Base-by-base conservation (phyloP, 2,113 vertebrate species). In the Micromys minutus region DNA sequence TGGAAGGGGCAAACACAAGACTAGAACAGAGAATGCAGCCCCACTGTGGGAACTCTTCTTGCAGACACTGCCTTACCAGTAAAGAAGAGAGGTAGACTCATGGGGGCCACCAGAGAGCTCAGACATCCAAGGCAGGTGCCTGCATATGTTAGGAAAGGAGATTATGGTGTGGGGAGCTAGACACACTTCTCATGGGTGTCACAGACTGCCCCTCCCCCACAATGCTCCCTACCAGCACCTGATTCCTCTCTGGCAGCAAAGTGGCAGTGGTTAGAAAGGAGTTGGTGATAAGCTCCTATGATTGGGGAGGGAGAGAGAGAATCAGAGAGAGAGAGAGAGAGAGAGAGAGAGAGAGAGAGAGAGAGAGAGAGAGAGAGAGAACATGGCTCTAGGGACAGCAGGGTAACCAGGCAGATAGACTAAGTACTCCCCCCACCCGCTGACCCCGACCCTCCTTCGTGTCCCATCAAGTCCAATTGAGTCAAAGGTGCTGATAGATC, bases 401-500 rank as follows among this genome's bases (percentile, higher is more conserved):
- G 55, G 71, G 87, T 57, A 77, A 93, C 87, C 87, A 87, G 89
- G 86, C 75, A 86, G 85, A 90, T 29, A 63, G 88, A 87, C 79
- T 77, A 84, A 42, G 45, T 86, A 92, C 85, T 89, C 95, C 92
- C 86, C 29, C 22, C 36, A 63, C 91, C 71, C 57, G 74, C 91
- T 83, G 69, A 86, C 81, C 96, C 95, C 77, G 88, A 97, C 95
- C 98, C 87, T 61, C 69, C 67, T 94, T 93, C 71, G 89, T 83
- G 71, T 96, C 72, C 72, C 85, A 88, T 83, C 10, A 95, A 98
- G 98, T 95, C 97, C 95, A 97, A 88, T 42, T 94, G 96, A 98
- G 97, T 98, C 98, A 98, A 98, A 98, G 96, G 98, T 96, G 97
- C 96, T 97, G 97, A 94, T 93, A 95, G 96, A 97, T 97, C 87